Evolutionary conservation across 2,797 vertebrate species (phyloP).

Genomic region (Vireo griseus): DNA sequence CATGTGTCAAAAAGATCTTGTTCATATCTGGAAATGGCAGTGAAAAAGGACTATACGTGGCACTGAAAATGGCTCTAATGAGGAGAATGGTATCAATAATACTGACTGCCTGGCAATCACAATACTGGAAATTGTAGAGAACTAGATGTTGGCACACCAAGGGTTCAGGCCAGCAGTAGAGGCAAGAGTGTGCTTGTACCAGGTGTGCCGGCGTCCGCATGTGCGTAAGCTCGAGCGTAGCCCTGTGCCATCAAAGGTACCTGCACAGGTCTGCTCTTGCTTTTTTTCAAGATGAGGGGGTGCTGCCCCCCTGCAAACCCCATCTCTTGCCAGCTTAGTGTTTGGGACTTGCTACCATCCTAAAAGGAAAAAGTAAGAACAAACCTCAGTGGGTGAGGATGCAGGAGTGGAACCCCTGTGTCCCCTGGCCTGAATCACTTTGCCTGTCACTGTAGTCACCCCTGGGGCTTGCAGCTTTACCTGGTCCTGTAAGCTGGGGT

Average conservation of each 20-base stretch:
- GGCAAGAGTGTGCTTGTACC: not conserved
- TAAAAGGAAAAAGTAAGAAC: not conserved
- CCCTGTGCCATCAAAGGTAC: not conserved
- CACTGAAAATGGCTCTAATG: not conserved
- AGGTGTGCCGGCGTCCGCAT: not conserved
- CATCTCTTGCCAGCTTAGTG: not conserved
- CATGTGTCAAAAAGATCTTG: not conserved
- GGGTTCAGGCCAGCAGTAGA: not conserved
- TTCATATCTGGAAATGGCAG: not conserved
- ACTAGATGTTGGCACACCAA: not conserved
- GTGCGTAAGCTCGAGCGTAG: fast-evolving
- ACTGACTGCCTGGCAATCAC: not conserved
- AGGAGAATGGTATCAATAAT: not conserved
- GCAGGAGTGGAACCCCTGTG: not conserved
- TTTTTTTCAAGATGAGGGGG: not conserved
- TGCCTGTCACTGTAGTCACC: not conserved
- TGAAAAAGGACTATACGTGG: not conserved
- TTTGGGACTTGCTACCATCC: not conserved
- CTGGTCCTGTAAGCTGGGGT: not conserved
- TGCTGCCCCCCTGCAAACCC: not conserved
- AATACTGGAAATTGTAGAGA: not conserved
- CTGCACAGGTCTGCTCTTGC: not conserved
- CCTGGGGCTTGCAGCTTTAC: not conserved
- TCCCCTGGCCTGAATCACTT: not conserved
- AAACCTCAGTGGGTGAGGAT: not conserved